Conservation (phyloP, 2,113 vertebrate genomes). For the Microcebus murinus region DNA sequence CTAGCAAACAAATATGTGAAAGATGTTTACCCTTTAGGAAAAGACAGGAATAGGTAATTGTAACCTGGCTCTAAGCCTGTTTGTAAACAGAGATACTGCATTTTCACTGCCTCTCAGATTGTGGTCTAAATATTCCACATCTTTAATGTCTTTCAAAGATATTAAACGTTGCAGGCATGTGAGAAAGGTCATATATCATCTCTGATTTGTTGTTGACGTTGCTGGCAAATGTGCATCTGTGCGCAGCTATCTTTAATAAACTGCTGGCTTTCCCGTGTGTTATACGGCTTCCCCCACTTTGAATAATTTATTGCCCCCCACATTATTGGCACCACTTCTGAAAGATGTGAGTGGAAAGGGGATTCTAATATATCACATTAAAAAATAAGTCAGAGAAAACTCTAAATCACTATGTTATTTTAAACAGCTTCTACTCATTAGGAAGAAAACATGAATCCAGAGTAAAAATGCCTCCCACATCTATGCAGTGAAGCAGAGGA, state of each 20-base stretch:
- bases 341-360: constrained; percentile 67
- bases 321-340: constrained; percentile 74
- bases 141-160: constrained; percentile 75
- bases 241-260: constrained; percentile 71
- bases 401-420: constrained; percentile 63
- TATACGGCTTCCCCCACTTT: constrained; percentile 60
- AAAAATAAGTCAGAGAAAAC: constrained; percentile 69
- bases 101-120: constrained; percentile 58
- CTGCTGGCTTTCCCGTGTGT: constrained; percentile 52
- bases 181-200: constrained; percentile 72
- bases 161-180: constrained; percentile 70
- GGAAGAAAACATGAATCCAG: constrained; percentile 38
- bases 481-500: neutral
- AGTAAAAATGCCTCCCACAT: constrained; percentile 14
- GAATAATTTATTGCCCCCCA: constrained; percentile 72
- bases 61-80: constrained; percentile 49
- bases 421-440: constrained; percentile 66
- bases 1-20: constrained; percentile 69
- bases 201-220: constrained; percentile 65
- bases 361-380: constrained; percentile 67
- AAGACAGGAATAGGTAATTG: constrained; percentile 65
- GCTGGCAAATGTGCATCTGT: constrained; percentile 50
- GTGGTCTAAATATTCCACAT: constrained; percentile 68
- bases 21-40: constrained; percentile 77
- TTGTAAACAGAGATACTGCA: constrained; percentile 58